Evolutionary conservation across 2,888 invertebrate genomes (phyloP).

Genomic region (Epistrophe grossulariae): DNA sequence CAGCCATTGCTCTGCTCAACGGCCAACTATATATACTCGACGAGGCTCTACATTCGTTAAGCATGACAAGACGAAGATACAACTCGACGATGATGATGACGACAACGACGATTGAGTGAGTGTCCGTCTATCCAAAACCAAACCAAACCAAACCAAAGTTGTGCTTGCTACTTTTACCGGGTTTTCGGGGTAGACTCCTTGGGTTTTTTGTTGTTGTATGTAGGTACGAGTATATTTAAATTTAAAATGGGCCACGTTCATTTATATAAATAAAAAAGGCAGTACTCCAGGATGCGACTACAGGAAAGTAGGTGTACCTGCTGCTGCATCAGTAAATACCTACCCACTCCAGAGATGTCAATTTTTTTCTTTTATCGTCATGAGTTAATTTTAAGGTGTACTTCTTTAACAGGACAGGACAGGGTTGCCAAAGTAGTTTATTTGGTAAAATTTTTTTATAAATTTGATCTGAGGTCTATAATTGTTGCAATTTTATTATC

Average conservation of each 20-base stretch:
- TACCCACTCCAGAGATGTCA: conserved; percentile 37
- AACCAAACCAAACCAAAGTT: conserved; percentile 41
- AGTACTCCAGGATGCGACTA: conserved; percentile 21
- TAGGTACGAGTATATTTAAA: conserved; percentile 27
- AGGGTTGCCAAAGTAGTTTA: conserved; percentile 5
- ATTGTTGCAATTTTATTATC: too few relatives aligned
- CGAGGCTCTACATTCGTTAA: conserved; percentile 32
- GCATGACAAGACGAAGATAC: conserved; percentile 43
- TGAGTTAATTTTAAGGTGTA: conserved; percentile 20
- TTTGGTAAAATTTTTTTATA: not conserved
- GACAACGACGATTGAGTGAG: conserved; percentile 41
- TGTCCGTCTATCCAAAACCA: conserved; percentile 35
- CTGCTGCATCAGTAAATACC: conserved; percentile 28
- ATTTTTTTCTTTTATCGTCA: not conserved
- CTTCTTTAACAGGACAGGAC: not conserved
- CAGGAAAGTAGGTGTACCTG: conserved; percentile 33
- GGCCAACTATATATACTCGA: conserved; percentile 24
- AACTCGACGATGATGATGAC: conserved; percentile 23
- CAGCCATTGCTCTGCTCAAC: not conserved
- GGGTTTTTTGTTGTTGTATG: not conserved
- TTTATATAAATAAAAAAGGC: conserved; percentile 1
- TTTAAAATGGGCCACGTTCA: conserved; percentile 61
- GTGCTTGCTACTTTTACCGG: conserved; percentile 45
- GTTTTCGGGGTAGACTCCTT: conserved; percentile 35
- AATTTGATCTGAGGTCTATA: not conserved